phyloP scores from a whole-genome alignment of 2,113 vertebrate genomes.

The Nycticebus coucang region DNA sequence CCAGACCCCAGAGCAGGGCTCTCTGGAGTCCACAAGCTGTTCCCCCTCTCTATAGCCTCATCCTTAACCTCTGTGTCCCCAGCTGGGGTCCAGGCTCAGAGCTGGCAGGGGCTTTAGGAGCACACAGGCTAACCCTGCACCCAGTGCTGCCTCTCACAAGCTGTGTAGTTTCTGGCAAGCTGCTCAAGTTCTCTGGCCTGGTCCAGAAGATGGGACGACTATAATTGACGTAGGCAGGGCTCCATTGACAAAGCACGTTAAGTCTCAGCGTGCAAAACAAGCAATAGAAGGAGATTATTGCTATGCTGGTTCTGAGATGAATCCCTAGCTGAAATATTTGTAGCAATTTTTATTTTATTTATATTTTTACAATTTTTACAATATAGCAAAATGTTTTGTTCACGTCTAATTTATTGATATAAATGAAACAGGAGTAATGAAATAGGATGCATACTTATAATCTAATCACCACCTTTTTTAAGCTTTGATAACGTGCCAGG shows the following conservation, averaged over 20 bases:
- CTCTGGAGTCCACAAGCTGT: background rate
- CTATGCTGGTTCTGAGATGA: background rate
- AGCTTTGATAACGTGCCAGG: background rate
- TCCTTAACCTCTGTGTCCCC: background rate
- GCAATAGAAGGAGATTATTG: background rate
- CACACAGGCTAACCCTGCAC: background rate
- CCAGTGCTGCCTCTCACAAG: background rate
- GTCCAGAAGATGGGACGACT: background rate
- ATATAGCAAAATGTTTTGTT: background rate
- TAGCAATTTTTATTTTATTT: background rate
- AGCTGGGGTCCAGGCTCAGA: background rate
- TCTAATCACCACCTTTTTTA: background rate
- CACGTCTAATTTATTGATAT: background rate
- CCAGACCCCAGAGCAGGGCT: no score
- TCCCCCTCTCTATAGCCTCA: background rate
- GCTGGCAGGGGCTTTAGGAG: background rate
- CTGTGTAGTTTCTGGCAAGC: background rate
- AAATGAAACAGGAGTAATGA: background rate
- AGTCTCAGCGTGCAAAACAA: background rate
- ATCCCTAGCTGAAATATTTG: background rate
- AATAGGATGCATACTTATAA: background rate
- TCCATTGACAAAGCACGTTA: background rate
- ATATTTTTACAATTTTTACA: background rate
- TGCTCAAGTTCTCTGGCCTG: background rate
- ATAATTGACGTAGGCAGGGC: background rate